Conservation (phyloP, 1,140 invertebrate species). For the Drosophila athabasca region DNA sequence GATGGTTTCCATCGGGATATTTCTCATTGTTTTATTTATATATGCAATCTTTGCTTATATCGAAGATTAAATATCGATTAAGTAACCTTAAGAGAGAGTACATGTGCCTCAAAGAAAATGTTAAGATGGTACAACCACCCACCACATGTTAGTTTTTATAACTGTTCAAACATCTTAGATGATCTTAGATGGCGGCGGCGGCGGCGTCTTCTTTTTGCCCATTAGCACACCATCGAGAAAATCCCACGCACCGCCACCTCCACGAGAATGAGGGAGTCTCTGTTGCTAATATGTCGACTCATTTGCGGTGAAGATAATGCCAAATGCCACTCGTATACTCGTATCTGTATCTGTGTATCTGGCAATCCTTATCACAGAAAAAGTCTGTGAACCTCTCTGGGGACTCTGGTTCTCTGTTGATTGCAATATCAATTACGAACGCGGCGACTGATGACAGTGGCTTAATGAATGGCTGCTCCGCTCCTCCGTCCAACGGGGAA, state of each 20-base stretch:
- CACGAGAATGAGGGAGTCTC: background rate
- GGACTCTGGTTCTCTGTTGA: background rate
- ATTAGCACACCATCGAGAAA: conserved; percentile 25
- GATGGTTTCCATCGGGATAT: too few species aligned
- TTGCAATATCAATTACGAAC: conserved; percentile 32
- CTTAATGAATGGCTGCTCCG: conserved; percentile 37
- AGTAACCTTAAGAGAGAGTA: too few species aligned
- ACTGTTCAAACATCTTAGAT: too few species aligned
- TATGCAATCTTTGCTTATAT: too few species aligned
- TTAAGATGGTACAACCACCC: too few species aligned
- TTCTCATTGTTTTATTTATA: too few species aligned
- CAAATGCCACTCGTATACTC: too few species aligned
- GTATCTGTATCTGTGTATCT: too few species aligned
- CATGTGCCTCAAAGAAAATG: too few species aligned
- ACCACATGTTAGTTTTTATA: too few species aligned
- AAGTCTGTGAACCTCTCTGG: background rate
- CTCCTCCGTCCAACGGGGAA: background rate
- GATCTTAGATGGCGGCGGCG: too few species aligned
- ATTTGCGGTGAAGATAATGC: conserved; percentile 3
- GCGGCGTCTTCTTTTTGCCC: conserved; percentile 1
- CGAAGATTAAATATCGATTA: too few species aligned
- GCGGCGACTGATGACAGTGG: conserved; percentile 20
- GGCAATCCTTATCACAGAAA: background rate
- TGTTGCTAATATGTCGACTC: conserved; percentile 22
- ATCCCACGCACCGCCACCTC: conserved; percentile 15